Percentiles rank a stretch among this genome's conserved stretches.
Evolutionary conservation across 2,113 vertebrate species (phyloP).

Genomic region (Percopsis transmontana): DNA sequence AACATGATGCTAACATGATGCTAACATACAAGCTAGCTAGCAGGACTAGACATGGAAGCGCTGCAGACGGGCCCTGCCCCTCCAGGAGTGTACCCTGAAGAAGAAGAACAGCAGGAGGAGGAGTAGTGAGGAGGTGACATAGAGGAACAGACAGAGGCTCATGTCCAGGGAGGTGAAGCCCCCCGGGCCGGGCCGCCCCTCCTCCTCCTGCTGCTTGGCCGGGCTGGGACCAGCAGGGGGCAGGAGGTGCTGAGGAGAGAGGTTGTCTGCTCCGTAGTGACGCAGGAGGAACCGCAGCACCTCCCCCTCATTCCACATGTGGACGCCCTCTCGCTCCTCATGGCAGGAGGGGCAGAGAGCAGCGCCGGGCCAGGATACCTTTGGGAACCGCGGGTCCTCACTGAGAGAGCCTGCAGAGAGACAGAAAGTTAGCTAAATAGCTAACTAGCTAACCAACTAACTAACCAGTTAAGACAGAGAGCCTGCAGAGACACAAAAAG

Average conservation of each 20-base stretch:
- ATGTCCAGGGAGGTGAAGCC: constrained; percentile 95
- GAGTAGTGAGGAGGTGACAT: constrained; percentile 86
- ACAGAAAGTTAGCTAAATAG: neutral
- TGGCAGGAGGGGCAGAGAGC: constrained; percentile 88
- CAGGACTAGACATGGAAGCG: constrained; percentile 72
- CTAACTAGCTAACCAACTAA: too few species aligned
- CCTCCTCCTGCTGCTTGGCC: neutral
- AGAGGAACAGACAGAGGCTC: constrained; percentile 92
- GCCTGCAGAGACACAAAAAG: too few species aligned
- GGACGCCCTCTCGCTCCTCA: constrained; percentile 83
- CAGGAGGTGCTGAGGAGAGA: constrained; percentile 60
- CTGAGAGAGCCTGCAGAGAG: constrained; percentile 81
- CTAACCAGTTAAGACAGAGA: too few species aligned
- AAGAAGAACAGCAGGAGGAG: constrained; percentile 96
- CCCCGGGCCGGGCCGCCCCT: constrained; percentile 52
- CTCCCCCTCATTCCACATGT: constrained; percentile 84
- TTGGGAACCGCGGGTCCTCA: constrained; percentile 91
- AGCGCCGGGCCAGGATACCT: constrained; percentile 89
- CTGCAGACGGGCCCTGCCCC: constrained; percentile 80
- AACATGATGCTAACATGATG: too few species aligned
- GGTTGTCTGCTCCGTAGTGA: constrained; percentile 81
- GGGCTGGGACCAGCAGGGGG: neutral
- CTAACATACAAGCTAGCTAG: neutral
- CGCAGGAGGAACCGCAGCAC: constrained; percentile 84
- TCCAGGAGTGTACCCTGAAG: constrained; percentile 85